Evolutionary conservation across 2,113 vertebrate genomes (phyloP).

Genomic region (Argyrosomus japonicus): DNA sequence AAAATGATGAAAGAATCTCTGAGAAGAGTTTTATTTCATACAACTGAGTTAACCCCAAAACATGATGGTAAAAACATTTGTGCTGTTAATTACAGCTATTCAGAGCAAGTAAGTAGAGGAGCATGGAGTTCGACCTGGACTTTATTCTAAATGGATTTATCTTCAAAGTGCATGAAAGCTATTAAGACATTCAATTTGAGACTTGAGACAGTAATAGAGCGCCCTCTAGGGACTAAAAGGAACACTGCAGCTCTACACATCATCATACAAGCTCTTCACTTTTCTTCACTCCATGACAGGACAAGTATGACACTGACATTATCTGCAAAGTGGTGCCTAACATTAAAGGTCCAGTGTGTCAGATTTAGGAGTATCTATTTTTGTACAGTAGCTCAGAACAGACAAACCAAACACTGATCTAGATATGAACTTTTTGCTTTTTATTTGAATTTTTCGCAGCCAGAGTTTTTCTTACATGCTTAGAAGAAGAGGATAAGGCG

Average conservation of each 20-base stretch:
- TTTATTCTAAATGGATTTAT: background rate
- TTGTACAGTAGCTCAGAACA: too few relatives aligned
- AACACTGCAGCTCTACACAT: background rate
- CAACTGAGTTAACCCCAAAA: background rate
- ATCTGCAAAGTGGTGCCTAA: background rate
- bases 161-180: background rate
- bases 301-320: background rate
- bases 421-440: too few relatives aligned
- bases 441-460: too few relatives aligned
- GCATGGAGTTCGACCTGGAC: background rate
- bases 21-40: background rate
- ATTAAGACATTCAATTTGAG: background rate
- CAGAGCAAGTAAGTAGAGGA: background rate
- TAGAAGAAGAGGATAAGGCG: too few relatives aligned
- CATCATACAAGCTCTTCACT: background rate
- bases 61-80: background rate
- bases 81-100: background rate
- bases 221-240: conserved; percentile 15
- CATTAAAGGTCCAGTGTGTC: too few relatives aligned
- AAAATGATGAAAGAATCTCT: background rate
- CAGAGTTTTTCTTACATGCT: too few relatives aligned
- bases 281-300: too few relatives aligned
- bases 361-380: too few relatives aligned
- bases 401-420: too few relatives aligned
- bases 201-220: background rate